Evolutionary conservation across 2,888 invertebrate species (phyloP).

Genomic region (Stratiomys singularior): DNA sequence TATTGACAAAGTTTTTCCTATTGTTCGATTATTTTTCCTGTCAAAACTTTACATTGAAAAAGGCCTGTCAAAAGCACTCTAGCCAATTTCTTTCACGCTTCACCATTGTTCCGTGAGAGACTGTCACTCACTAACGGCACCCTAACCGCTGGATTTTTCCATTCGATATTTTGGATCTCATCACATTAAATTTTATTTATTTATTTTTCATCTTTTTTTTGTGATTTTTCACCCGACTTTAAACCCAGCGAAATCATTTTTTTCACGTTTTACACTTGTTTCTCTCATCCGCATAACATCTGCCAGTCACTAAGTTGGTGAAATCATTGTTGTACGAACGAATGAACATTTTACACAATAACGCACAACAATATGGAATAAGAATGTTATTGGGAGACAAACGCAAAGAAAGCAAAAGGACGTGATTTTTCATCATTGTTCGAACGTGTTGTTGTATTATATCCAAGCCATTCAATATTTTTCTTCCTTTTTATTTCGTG

Average conservation of each 20-base stretch:
- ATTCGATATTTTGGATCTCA: too few relatives aligned
- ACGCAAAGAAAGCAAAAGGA: slow-evolving; percentile 42
- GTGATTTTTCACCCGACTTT: too few relatives aligned
- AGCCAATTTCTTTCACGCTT: slow-evolving; percentile 47
- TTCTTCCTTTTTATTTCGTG: background rate
- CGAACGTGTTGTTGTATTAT: slow-evolving; percentile 50
- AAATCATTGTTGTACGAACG: background rate
- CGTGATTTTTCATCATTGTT: slow-evolving; percentile 49
- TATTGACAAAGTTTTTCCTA: too few relatives aligned
- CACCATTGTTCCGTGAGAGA: slow-evolving; percentile 12
- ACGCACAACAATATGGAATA: background rate
- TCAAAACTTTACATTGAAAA: slow-evolving; percentile 35
- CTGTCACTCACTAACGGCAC: background rate
- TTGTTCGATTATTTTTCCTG: too few relatives aligned
- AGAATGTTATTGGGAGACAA: slow-evolving; percentile 11
- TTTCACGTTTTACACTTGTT: too few relatives aligned
- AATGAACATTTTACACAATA: slow-evolving; percentile 26
- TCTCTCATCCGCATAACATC: too few relatives aligned
- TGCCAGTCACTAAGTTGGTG: too few relatives aligned
- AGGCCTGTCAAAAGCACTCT: slow-evolving; percentile 51
- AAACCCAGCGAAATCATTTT: too few relatives aligned
- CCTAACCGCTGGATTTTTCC: too few relatives aligned
- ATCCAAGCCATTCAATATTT: slow-evolving; percentile 27
- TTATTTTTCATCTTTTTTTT: too few relatives aligned
- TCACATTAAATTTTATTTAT: too few relatives aligned